A percentile compares a stretch with the other conserved stretches of the same genome.
These are phyloP conservation scores for Chrysodeixis includens DNA, from an alignment of 2,888 invertebrate species.

Conservation along the genomic window DNA sequence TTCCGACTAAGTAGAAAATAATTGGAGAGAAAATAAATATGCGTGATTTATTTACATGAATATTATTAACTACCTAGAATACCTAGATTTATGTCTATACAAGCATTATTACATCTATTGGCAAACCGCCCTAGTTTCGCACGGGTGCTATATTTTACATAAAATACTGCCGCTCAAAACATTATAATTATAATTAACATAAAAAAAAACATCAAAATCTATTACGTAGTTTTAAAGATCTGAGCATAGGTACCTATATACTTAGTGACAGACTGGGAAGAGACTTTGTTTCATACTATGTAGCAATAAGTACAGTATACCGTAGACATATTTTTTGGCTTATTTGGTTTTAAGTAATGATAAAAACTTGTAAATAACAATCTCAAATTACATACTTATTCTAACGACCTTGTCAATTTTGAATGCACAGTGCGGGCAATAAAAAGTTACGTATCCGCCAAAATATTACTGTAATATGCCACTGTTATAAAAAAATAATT, in stretches of 20 bases:
- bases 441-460: not conserved
- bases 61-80: not conserved
- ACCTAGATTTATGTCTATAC: no score
- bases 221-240: no score
- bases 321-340: not conserved
- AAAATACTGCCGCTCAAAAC: no score
- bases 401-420: not conserved
- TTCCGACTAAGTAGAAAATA: not conserved
- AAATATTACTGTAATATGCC: not conserved
- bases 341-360: not conserved
- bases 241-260: no score
- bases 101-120: no score
- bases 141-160: no score
- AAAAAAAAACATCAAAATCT: no score
- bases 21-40: not conserved
- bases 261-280: no score
- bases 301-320: not conserved
- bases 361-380: not conserved
- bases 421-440: not conserved
- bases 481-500: not conserved
- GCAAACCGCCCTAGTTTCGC: no score
- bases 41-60: not conserved
- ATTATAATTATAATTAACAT: no score
- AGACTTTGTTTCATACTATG: no score
- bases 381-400: slow-evolving; percentile 1